phyloP scores from a whole-genome alignment of 2,113 vertebrate genomes.

The Peromyscus polionotus region DNA sequence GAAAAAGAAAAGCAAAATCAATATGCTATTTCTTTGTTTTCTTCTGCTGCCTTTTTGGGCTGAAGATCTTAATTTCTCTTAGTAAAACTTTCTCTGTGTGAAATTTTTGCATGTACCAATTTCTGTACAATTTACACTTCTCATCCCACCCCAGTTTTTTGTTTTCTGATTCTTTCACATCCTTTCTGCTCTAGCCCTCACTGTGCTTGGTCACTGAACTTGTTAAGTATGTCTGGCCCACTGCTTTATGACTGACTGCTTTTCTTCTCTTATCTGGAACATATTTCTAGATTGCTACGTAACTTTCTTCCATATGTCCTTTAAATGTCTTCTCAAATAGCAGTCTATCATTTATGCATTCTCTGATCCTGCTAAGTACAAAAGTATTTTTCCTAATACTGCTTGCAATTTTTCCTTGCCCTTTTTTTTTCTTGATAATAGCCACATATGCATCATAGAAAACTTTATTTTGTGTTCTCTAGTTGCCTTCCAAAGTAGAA shows the following conservation, averaged over 20 bases:
- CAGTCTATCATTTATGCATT: neutral
- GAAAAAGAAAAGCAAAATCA: neutral
- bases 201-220: neutral
- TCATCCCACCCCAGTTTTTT: neutral
- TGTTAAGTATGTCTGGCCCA: neutral
- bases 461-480: neutral
- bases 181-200: neutral
- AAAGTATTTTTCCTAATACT: neutral
- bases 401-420: neutral
- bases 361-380: neutral
- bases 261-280: neutral
- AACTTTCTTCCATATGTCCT: neutral
- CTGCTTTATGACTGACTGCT: neutral
- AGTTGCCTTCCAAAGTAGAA: neutral
- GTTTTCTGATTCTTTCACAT: neutral
- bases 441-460: neutral
- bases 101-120: neutral
- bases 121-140: neutral
- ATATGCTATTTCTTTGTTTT: neutral
- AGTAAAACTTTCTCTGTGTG: neutral
- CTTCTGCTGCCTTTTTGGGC: neutral
- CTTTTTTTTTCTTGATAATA: neutral
- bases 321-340: neutral
- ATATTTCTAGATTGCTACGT: neutral
- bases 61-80: neutral